Percentiles rank a stretch among this genome's conserved stretches.
These are phyloP conservation scores for Mamestra brassicae DNA, from an alignment of 2,888 invertebrate genomes.

Conservation along the genomic window DNA sequence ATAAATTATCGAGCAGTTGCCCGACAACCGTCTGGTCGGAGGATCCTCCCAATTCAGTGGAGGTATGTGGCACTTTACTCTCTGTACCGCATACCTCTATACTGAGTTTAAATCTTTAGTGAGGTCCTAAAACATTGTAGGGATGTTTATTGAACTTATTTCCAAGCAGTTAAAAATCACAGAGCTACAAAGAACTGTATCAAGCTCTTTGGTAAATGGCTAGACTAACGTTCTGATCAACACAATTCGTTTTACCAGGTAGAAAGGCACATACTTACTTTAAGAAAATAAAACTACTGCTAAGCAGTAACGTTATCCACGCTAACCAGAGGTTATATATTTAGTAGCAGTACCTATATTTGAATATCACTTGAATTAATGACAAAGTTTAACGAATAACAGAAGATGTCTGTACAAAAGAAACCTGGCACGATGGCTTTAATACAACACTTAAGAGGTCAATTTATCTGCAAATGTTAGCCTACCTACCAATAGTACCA, in stretches of 20 bases:
- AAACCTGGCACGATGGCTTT: slow-evolving; percentile 4
- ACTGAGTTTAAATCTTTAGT: no score
- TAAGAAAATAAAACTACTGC: neutral
- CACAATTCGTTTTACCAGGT: no score
- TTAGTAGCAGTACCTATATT: slow-evolving; percentile 5
- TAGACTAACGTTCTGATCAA: neutral
- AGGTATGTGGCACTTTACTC: no score
- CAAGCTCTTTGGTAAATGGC: neutral
- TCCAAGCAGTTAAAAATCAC: neutral
- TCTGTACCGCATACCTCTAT: no score
- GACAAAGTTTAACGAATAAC: slow-evolving; percentile 13
- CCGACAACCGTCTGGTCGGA: no score
- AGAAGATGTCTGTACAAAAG: slow-evolving; percentile 19
- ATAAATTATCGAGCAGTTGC: no score
- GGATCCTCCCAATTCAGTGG: no score
- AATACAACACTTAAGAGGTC: slow-evolving; percentile 21
- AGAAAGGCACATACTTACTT: neutral
- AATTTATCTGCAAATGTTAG: slow-evolving; percentile 17
- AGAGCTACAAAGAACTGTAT: neutral
- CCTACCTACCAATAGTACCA: neutral
- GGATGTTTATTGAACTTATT: neutral
- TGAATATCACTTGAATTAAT: slow-evolving; percentile 53
- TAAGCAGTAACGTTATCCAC: neutral
- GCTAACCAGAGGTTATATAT: neutral
- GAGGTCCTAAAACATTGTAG: no score